Conservation (phyloP, 2,113 vertebrate species). For the Cichladusa arquata region DNA sequence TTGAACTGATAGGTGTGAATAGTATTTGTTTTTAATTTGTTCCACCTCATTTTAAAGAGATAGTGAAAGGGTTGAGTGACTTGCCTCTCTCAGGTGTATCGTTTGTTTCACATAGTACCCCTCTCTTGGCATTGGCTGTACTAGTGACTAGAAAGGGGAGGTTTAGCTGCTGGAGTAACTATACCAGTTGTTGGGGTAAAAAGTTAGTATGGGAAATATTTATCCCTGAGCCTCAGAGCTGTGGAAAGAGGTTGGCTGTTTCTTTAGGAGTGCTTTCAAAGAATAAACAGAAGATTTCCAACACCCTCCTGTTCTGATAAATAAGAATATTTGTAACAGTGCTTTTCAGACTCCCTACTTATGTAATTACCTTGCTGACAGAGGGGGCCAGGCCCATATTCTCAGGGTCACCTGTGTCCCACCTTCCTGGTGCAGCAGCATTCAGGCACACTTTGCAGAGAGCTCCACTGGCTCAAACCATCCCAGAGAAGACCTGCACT, state of each 20-base stretch:
- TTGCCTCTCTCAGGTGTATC: neutral
- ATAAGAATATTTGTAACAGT: neutral
- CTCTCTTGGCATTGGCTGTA: neutral
- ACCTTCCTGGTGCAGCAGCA: rapidly evolving
- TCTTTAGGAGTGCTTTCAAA: neutral
- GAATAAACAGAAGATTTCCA: neutral
- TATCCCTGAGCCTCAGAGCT: neutral
- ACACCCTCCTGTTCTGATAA: neutral
- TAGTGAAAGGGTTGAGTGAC: neutral
- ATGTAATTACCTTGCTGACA: neutral
- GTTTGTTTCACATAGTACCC: neutral
- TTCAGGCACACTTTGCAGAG: neutral
- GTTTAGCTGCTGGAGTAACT: neutral
- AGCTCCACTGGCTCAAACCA: rapidly evolving
- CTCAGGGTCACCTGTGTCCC: neutral
- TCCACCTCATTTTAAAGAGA: neutral
- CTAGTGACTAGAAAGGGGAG: neutral
- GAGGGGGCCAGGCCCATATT: neutral
- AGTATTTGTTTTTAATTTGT: neutral
- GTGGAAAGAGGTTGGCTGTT: neutral
- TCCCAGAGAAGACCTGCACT: neutral
- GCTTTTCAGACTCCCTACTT: neutral
- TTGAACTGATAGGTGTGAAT: neutral
- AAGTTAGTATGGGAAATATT: neutral
- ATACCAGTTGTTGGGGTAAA: neutral